phyloP scores from a whole-genome alignment of 2,888 invertebrate species.

The Siphonodentalium dalli region DNA sequence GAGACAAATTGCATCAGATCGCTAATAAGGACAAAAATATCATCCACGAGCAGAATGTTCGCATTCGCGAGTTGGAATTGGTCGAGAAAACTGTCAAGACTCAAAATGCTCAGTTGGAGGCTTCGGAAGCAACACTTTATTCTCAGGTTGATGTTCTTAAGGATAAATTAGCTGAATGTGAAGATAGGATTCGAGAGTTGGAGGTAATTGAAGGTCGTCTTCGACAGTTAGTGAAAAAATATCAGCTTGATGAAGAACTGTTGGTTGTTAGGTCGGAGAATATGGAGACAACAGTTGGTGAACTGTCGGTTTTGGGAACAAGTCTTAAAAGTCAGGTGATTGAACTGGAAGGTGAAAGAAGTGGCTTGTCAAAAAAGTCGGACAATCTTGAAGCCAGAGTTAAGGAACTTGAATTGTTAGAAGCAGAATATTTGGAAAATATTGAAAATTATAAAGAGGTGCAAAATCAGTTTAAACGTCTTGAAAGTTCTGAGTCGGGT shows the following conservation, averaged over 20 bases:
- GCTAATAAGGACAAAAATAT: conserved; percentile 55
- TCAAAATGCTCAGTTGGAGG: conserved; percentile 45
- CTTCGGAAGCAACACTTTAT: conserved; percentile 43
- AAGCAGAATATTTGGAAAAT: conserved; percentile 39
- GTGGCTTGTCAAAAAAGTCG: conserved; percentile 42
- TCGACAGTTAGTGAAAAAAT: conserved; percentile 46
- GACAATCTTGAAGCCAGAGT: conserved; percentile 45
- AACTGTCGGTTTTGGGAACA: conserved; percentile 49
- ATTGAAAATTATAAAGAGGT: conserved; percentile 47
- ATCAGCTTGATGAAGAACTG: conserved; percentile 49
- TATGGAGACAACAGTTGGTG: conserved; percentile 49
- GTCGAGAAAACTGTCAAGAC: conserved; percentile 51
- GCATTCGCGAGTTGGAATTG: conserved; percentile 49
- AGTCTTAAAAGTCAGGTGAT: conserved; percentile 47
- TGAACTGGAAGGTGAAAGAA: conserved; percentile 51
- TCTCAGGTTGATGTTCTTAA: conserved; percentile 46
- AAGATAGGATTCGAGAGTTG: conserved; percentile 46
- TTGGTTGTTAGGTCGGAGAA: conserved; percentile 45
- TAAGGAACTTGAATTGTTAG: conserved; percentile 47
- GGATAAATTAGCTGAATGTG: conserved; percentile 38
- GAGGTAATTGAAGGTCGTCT: conserved; percentile 45
- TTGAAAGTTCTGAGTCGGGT: conserved; percentile 49
- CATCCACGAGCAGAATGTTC: conserved; percentile 60
- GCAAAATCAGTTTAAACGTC: conserved; percentile 39
- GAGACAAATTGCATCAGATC: conserved; percentile 58